These are phyloP conservation scores for Sinocyclocheilus grahami DNA, from an alignment of 2,113 vertebrate genomes.

Conservation along the genomic window DNA sequence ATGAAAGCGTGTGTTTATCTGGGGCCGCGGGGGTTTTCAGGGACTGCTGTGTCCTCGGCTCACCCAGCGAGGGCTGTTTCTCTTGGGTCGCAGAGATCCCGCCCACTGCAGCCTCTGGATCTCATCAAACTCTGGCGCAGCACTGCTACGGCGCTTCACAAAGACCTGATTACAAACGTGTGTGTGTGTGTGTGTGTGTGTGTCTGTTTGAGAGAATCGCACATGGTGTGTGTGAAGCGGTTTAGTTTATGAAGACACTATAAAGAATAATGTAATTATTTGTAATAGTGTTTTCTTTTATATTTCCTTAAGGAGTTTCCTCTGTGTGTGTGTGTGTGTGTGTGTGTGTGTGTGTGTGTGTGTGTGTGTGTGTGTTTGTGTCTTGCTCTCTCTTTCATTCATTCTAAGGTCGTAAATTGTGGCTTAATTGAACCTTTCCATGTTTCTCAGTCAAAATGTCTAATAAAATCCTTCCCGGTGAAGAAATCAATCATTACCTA, in stretches of 20 bases:
- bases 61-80: conserved; percentile 43
- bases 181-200: conserved; percentile 26
- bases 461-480: neutral
- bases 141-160: conserved; percentile 30
- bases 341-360: neutral
- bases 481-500: neutral
- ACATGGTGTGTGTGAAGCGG: conserved; percentile 15
- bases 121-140: conserved; percentile 51
- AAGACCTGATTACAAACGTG: conserved; percentile 57
- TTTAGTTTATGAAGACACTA: conserved; percentile 12
- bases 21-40: conserved; percentile 4
- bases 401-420: neutral
- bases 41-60: conserved; percentile 52
- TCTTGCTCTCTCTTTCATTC: neutral
- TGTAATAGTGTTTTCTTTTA: neutral
- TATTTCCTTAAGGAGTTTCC: neutral
- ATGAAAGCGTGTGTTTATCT: conserved; percentile 12
- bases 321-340: neutral
- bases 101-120: conserved; percentile 41
- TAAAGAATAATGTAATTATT: neutral
- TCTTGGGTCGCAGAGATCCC: conserved; percentile 24
- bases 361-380: neutral
- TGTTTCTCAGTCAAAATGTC: neutral
- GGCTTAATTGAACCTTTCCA: conserved; percentile 3
- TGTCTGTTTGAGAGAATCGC: neutral